Conservation (phyloP, 1,140 invertebrate species). For the Psix sp. region DNA sequence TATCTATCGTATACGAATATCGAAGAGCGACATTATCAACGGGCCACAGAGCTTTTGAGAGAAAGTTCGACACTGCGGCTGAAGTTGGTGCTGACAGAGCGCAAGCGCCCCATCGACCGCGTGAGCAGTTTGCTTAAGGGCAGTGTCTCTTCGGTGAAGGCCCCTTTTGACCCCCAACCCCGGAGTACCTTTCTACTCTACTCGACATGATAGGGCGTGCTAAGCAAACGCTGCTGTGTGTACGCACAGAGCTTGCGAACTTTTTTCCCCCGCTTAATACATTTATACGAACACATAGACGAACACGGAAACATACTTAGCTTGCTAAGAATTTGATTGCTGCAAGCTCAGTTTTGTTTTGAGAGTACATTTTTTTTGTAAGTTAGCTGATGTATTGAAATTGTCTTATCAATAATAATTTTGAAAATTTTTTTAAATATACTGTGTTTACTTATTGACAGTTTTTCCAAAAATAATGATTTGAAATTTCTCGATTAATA, state of each 20-base stretch:
- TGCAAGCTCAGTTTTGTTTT: neutral
- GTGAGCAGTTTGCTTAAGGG: conserved; percentile 55
- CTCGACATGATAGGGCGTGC: conserved; percentile 46
- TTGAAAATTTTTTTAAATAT: no score
- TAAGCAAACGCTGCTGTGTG: conserved; percentile 39
- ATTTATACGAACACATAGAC: neutral
- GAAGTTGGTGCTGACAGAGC: conserved; percentile 30
- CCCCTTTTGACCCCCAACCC: conserved; percentile 18
- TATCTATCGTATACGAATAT: conserved; percentile 35
- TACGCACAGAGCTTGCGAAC: conserved; percentile 31
- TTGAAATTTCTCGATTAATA: no score
- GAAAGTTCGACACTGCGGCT: conserved; percentile 46
- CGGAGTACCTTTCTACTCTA: conserved; percentile 46
- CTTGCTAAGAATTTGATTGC: conserved; percentile 3
- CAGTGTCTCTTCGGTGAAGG: conserved; percentile 38
- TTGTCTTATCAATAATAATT: neutral
- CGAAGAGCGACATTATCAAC: conserved; percentile 35
- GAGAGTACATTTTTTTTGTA: neutral
- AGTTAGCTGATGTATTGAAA: neutral
- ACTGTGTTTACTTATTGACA: no score
- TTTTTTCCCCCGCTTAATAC: conserved; percentile 5
- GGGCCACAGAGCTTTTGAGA: conserved; percentile 30
- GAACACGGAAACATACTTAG: neutral
- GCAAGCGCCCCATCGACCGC: conserved; percentile 58
- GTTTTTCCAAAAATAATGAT: no score